A percentile compares a stretch with the other conserved stretches of the same genome.
Evolutionary conservation across 2,797 vertebrate genomes (phyloP).

Genomic region (Spinibarbus caldwelli): DNA sequence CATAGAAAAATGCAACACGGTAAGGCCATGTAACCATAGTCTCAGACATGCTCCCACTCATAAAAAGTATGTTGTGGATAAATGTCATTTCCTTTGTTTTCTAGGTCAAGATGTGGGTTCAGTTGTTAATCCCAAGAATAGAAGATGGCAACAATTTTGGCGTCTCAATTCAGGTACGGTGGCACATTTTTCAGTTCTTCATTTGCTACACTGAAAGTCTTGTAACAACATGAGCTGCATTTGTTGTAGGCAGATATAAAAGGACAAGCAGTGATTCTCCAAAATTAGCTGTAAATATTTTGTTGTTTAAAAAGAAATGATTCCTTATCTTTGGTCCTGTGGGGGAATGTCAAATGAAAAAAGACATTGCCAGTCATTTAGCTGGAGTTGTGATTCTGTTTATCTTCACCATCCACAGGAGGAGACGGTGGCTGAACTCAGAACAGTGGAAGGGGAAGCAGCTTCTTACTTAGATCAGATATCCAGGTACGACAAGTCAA

Average conservation of each 20-base stretch:
- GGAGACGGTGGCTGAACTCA: conserved; percentile 96
- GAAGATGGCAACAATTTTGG: conserved; percentile 99
- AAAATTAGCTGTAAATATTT: background rate
- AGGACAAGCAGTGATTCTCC: background rate
- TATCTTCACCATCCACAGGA: conserved; percentile 75
- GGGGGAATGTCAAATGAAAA: background rate
- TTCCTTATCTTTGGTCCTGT: background rate
- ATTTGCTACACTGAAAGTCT: background rate
- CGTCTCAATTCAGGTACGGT: conserved; percentile 92
- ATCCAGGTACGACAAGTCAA: conserved; percentile 84
- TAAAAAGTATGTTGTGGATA: background rate
- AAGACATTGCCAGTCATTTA: background rate
- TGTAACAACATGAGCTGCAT: background rate
- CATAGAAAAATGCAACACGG: conserved; percentile 99
- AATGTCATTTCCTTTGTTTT: background rate
- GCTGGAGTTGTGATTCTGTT: background rate
- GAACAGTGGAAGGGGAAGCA: conserved; percentile 98
- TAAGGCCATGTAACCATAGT: conserved; percentile 69
- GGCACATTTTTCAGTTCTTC: background rate
- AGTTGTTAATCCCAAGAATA: conserved; percentile 98
- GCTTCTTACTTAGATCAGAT: conserved; percentile 99
- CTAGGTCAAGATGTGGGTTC: conserved; percentile 99
- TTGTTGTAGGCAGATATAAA: background rate
- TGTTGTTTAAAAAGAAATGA: background rate
- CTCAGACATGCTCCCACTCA: background rate